Evolutionary conservation across 2,888 invertebrate species (phyloP).

Genomic region (Ophion ventricosus): DNA sequence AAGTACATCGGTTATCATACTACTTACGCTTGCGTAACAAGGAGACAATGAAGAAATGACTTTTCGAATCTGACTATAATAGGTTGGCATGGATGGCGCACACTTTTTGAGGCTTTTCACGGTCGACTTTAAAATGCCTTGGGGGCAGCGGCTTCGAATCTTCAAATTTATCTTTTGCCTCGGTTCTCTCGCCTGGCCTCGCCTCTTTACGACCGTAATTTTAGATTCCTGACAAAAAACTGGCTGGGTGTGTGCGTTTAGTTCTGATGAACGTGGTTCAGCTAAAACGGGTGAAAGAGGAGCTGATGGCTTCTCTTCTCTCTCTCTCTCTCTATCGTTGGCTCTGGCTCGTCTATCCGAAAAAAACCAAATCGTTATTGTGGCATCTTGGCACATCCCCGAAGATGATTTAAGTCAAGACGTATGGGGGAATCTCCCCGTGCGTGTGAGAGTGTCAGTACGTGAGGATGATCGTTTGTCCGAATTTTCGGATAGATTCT

Average conservation of each 20-base stretch:
- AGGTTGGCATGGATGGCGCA: background rate
- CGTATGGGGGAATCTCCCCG: constrained; percentile 19
- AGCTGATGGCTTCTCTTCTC: background rate
- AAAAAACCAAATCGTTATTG: constrained; percentile 61
- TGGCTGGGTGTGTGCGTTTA: constrained; percentile 67
- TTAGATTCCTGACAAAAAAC: constrained; percentile 78
- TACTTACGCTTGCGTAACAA: background rate
- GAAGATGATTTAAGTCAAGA: constrained; percentile 56
- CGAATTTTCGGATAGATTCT: constrained; percentile 65
- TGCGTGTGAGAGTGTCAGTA: constrained; percentile 36
- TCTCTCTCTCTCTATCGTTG: background rate
- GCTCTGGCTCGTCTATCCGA: constrained; percentile 18
- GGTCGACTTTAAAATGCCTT: constrained; percentile 64
- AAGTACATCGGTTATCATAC: constrained; percentile 23
- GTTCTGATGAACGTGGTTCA: constrained; percentile 44
- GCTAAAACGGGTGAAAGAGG: constrained; percentile 41
- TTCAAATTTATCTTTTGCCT: constrained; percentile 76
- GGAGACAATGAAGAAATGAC: background rate
- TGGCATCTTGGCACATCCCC: constrained; percentile 53
- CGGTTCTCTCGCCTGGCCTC: constrained; percentile 64
- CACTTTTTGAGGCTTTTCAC: constrained; percentile 24
- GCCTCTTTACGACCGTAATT: constrained; percentile 82
- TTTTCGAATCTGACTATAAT: background rate
- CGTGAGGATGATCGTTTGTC: constrained; percentile 65
- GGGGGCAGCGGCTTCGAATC: constrained; percentile 73